Evolutionary conservation across 2,113 vertebrate species (phyloP).

Genomic region (Sus scrofa): T2T-Sscrofa CM000829.6:29187001-29187500

Average conservation of each 20-base stretch:
- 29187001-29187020: not conserved
- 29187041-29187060: not conserved
- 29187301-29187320: not conserved
- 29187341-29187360: not conserved
- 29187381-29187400: not conserved
- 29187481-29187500: not conserved
- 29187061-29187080: not conserved
- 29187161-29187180: not conserved
- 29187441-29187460: not conserved
- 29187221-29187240: not conserved
- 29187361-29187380: not conserved
- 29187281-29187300: constrained; percentile 24
- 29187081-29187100: not conserved
- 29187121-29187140: not conserved
- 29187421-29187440: not conserved
- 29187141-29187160: not conserved
- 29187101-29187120: not conserved
- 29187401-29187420: not conserved
- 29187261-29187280: not conserved
- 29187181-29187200: not conserved
- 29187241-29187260: not conserved
- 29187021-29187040: not conserved
- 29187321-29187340: not conserved
- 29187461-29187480: constrained; percentile 4
- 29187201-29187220: not conserved